These are phyloP conservation scores for Alentia gelatinosa DNA, from an alignment of 2,888 invertebrate species.

Conservation along the genomic window DNA sequence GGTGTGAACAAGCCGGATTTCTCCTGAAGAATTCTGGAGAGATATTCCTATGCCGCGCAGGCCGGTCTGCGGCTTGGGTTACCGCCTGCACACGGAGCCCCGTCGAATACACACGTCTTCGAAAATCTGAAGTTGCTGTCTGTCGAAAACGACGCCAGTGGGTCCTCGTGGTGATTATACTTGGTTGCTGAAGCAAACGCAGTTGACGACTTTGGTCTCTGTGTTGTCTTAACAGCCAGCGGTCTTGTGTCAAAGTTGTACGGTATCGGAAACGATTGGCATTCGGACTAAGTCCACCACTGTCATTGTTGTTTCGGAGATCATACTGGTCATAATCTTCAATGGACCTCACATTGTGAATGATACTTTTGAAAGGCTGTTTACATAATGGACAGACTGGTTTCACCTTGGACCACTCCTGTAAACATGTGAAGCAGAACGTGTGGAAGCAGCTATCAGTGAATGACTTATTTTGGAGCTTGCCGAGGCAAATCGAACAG, in stretches of 20 bases:
- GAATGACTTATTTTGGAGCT: slow-evolving; percentile 92
- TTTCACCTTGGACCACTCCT: slow-evolving; percentile 97
- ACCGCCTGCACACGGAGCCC: slow-evolving; percentile 89
- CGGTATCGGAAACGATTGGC: slow-evolving; percentile 77
- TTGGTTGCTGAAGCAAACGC: slow-evolving; percentile 65
- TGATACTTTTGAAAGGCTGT: slow-evolving; percentile 93
- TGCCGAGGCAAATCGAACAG: slow-evolving; percentile 95
- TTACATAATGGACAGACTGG: slow-evolving; percentile 97
- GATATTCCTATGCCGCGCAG: slow-evolving; percentile 67
- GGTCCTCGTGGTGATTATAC: slow-evolving; percentile 48
- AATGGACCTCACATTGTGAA: slow-evolving; percentile 93
- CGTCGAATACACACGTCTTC: slow-evolving; percentile 88
- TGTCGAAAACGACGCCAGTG: slow-evolving; percentile 61
- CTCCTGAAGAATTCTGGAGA: slow-evolving; percentile 77
- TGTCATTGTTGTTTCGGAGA: slow-evolving; percentile 67
- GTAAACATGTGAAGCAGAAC: slow-evolving; percentile 95
- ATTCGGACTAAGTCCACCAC: slow-evolving; percentile 60
- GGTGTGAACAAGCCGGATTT: slow-evolving; percentile 90
- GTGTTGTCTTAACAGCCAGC: slow-evolving; percentile 63
- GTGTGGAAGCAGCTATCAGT: slow-evolving; percentile 95
- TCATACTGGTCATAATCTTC: slow-evolving; percentile 93
- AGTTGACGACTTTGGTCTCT: slow-evolving; percentile 62
- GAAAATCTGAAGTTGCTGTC: slow-evolving; percentile 79
- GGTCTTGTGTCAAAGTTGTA: slow-evolving; percentile 76
- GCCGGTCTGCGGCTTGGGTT: slow-evolving; percentile 84